Evolutionary conservation across 2,888 invertebrate species (phyloP).

Genomic region (Scelioninae gen. 2): DNA sequence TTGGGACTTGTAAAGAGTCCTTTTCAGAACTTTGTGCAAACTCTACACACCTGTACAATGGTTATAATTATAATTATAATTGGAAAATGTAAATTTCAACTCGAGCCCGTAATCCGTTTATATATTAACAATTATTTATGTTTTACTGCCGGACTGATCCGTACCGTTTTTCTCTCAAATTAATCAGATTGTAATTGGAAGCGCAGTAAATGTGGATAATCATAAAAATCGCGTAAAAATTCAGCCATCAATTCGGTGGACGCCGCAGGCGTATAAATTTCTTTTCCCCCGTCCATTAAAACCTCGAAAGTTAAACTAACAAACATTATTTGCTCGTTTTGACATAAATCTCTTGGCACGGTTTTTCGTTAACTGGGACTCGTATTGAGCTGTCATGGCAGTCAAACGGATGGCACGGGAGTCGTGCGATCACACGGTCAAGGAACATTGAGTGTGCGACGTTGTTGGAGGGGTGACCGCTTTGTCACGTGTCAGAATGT

Average conservation of each 20-base stretch:
- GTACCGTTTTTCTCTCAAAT: too few relatives aligned
- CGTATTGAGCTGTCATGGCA: slow-evolving; percentile 53
- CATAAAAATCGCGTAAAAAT: slow-evolving; percentile 18
- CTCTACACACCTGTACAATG: too few relatives aligned
- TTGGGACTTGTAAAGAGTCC: too few relatives aligned
- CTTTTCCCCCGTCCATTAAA: slow-evolving; percentile 32
- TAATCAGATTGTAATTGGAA: not conserved
- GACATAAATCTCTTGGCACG: slow-evolving; percentile 40
- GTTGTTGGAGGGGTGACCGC: slow-evolving; percentile 56
- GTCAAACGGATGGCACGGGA: slow-evolving; percentile 54
- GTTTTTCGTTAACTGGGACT: slow-evolving; percentile 40
- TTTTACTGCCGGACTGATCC: too few relatives aligned
- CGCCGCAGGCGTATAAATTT: slow-evolving; percentile 17
- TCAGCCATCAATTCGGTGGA: slow-evolving; percentile 1
- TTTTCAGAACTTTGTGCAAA: too few relatives aligned
- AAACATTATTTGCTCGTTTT: slow-evolving; percentile 39
- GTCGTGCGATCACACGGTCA: slow-evolving; percentile 54
- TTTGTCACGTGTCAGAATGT: slow-evolving; percentile 59
- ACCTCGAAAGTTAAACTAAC: slow-evolving; percentile 37
- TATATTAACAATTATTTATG: too few relatives aligned
- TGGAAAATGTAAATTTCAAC: too few relatives aligned
- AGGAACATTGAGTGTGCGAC: slow-evolving; percentile 53
- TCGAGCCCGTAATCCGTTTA: too few relatives aligned
- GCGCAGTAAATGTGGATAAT: not conserved
- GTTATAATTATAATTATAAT: too few relatives aligned